phyloP scores from a whole-genome alignment of 2,888 invertebrate species.

The Tipula helvola region DNA sequence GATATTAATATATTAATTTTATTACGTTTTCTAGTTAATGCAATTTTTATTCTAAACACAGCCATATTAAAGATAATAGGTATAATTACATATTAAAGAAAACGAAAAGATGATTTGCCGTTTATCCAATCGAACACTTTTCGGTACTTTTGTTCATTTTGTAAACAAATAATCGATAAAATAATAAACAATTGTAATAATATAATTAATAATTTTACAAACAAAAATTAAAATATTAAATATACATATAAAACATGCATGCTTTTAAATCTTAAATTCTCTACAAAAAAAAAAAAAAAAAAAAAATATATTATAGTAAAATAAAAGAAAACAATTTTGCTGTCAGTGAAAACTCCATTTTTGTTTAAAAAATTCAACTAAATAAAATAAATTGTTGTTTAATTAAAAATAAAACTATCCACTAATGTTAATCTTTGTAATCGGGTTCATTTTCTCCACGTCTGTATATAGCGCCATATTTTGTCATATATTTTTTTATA shows the following conservation, averaged over 20 bases:
- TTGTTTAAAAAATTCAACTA: background rate
- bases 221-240: background rate
- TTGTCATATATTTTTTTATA: conserved; percentile 91
- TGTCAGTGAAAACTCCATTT: background rate
- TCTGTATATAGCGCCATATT: conserved; percentile 69
- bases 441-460: conserved; percentile 26
- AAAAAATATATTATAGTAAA: background rate
- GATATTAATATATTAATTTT: background rate
- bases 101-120: background rate
- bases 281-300: background rate
- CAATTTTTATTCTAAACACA: background rate
- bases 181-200: too few relatives aligned
- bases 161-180: too few relatives aligned
- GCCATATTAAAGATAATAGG: background rate
- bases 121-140: background rate
- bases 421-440: conserved; percentile 20
- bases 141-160: background rate
- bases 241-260: background rate
- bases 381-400: background rate
- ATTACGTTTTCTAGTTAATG: background rate
- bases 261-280: background rate
- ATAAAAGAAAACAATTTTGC: background rate
- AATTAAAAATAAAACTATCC: background rate
- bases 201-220: background rate
- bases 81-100: background rate